Percentiles rank a stretch among this genome's conserved stretches.
Evolutionary conservation across 2,797 vertebrate genomes (phyloP).

Genomic region (Coregonus suidteri): DNA sequence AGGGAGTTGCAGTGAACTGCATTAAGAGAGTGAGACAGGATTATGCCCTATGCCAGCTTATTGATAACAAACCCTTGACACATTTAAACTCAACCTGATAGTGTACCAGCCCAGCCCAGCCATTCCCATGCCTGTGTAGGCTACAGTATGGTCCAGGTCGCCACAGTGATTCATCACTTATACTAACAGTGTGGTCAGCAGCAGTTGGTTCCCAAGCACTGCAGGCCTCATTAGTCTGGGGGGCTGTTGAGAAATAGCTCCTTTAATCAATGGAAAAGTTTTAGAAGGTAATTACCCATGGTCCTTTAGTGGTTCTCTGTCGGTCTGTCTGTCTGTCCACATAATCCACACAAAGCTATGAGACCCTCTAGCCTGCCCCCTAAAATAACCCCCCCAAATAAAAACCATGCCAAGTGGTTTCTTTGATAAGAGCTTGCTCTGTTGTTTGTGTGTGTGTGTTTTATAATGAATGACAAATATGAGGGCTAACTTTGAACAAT

Average conservation of each 20-base stretch:
- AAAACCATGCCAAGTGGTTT: no score
- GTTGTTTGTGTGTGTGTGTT: conserved; percentile 56
- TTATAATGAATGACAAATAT: no score
- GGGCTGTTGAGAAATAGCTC: not conserved
- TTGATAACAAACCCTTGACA: not conserved
- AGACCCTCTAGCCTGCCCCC: no score
- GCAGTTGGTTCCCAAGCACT: not conserved
- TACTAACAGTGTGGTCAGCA: not conserved
- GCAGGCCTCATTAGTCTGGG: not conserved
- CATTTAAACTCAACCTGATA: not conserved
- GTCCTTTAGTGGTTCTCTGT: not conserved
- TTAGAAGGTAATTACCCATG: not conserved
- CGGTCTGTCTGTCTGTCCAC: conserved; percentile 17
- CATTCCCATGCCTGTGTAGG: not conserved
- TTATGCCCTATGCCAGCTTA: no score
- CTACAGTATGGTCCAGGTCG: not conserved
- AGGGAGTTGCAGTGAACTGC: not conserved
- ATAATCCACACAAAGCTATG: conserved; percentile 9
- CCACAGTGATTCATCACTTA: not conserved
- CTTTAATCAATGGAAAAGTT: conserved; percentile 18
- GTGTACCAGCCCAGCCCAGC: not conserved
- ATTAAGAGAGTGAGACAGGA: not conserved
- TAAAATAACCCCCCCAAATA: no score
- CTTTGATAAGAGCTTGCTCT: no score
- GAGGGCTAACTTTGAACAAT: no score